Base-by-base conservation (phyloP, 35 echinoderm and acorn worm genomes). In the Eucidaris tribuloides region DNA sequence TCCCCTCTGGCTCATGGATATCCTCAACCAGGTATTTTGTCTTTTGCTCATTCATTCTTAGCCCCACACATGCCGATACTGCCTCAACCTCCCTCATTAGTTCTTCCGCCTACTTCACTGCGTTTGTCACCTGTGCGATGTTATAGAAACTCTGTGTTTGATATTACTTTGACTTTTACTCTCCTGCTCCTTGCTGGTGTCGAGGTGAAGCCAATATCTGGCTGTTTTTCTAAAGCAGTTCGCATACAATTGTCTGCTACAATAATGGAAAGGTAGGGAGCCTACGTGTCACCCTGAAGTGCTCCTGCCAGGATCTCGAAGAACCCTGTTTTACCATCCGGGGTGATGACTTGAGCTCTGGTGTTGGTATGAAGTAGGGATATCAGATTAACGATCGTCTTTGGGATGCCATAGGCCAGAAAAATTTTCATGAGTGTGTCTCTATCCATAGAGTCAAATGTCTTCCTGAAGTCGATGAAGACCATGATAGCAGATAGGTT, bases 401-500 rank as follows among this genome's bases (percentile, higher is more conserved):
- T n/a, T n/a, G n/a, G n/a, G n/a, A n/a, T n/a, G n/a, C n/a, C n/a
- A n/a, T n/a, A n/a, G n/a, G n/a, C n/a, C n/a, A n/a, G n/a, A n/a
- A n/a, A n/a, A n/a, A n/a, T n/a, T n/a, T n/a, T n/a, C n/a, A n/a
- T n/a, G n/a, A n/a, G n/a, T n/a, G n/a, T n/a, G 59, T 29, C 23
- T 29, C 59, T 6, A 27, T 63, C 6, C 11, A 63, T 24, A 29
- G 59, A 63, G 23, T 63, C 59, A 63, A 63, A 63, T 11, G 59
- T 29, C 28, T 63, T 63, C 48, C 59, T 63, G 59, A 63, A 63
- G 59, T 63, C 59, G 23, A 24, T 63, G 59, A 63, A 63, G 7
- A 63, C 59, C 59, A 63, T 63, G 59, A 63, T 29, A 63, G 59
- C 59, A 63, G 59, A 24, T 6, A 63, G 11, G 59, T 63, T 63